These are phyloP conservation scores for Chorisops tibialis DNA, from an alignment of 2,888 invertebrate species.

Conservation along the genomic window DNA sequence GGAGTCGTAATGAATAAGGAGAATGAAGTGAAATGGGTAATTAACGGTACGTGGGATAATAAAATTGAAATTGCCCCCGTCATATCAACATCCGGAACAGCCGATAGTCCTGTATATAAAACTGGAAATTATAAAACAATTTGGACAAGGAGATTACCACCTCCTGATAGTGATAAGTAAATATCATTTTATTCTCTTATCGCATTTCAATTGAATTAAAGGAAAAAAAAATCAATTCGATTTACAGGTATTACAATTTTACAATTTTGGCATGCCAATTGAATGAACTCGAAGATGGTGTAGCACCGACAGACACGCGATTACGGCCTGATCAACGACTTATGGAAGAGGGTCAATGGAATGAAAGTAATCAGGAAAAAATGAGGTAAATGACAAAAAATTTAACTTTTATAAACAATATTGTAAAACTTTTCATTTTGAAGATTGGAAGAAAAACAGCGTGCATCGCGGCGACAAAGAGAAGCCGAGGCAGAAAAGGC, in stretches of 20 bases:
- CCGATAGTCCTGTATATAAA: conserved; percentile 85
- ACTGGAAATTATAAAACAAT: conserved; percentile 81
- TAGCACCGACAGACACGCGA: conserved; percentile 94
- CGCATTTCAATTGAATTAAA: not conserved
- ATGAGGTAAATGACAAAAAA: conserved; percentile 50
- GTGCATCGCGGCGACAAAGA: conserved; percentile 69
- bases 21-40: conserved; percentile 71
- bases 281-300: conserved; percentile 88
- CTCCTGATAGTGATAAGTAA: conserved; percentile 64
- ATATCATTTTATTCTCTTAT: conserved; percentile 37
- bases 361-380: conserved; percentile 85
- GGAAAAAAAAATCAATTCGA: not conserved
- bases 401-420: not conserved
- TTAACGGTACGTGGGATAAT: conserved; percentile 91
- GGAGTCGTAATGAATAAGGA: conserved; percentile 72
- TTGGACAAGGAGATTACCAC: conserved; percentile 81
- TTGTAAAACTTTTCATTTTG: not conserved
- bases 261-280: conserved; percentile 93
- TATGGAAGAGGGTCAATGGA: conserved; percentile 94
- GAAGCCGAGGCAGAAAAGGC: conserved; percentile 77
- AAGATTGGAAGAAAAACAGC: conserved; percentile 92
- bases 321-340: conserved; percentile 92
- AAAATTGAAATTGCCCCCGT: conserved; percentile 94
- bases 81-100: conserved; percentile 62
- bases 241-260: conserved; percentile 78